Evolutionary conservation across 2,797 vertebrate species (phyloP), one percentile per base, ranked within the genome.

Genomic region (Emydoidea blandingii): DNA sequence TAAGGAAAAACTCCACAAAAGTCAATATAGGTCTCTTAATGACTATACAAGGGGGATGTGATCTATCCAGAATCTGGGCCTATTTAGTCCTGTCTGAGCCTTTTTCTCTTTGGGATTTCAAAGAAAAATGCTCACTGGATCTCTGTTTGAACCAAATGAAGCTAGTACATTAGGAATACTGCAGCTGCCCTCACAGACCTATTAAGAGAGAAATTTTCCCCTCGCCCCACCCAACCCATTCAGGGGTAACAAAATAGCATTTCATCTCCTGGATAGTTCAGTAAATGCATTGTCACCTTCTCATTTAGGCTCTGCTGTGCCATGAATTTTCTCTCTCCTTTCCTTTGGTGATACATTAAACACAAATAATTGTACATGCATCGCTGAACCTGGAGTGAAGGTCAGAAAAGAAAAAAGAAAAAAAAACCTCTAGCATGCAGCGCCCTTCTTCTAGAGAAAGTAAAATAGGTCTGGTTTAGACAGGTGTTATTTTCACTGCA

Each of bases 341-440:
- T 88, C 49, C 31, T 87, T 93, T 88, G 49, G 81, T 89, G 54
- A 54, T 34, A 86, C 93, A 85, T 81, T 96, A 85, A 90, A 96
- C 86, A 81, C 65, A 0, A 90, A 92, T 93, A 74, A 52, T 14
- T 90, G 3, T 52, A 49, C 83, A 92, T 12, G 50, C 18, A 5
- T 86, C 80, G 95, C 87, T 10, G 49, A 76, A 72, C 27, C 78
- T 78, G 34, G 74, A 47, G 15, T 53, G 34, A 82, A 91, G 57
- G 90, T 31, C 12, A 2, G 76, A 81, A 10, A 81, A 10, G 2
- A 2, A 1, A 53, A 72, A 12, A n/a, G n/a, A n/a, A 53, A 34
- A 34, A 57, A 62, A 78, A 49, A 0, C 18, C 62, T 19, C 41
- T 92, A 79, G 44, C 54, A 76, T 74, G 9, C 12, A 81, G 79